Percentiles rank a stretch among this genome's conserved stretches.
These are phyloP conservation scores for Cephus pygmeus DNA, from an alignment of 2,888 invertebrate species.

Conservation along the genomic window DNA sequence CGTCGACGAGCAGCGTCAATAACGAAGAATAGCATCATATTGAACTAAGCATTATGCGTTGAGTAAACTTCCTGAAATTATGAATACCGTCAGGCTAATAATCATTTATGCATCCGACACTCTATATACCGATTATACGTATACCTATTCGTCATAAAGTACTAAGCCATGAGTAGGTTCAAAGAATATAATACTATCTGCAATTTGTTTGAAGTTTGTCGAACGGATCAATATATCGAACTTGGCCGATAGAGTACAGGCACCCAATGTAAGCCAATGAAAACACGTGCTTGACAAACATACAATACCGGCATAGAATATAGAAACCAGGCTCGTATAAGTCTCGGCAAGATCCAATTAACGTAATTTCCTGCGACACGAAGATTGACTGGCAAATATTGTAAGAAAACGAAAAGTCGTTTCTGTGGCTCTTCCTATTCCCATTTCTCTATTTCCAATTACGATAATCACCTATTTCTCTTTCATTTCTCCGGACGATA, in stretches of 20 bases:
- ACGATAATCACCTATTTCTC: slow-evolving; percentile 1
- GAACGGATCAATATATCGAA: slow-evolving; percentile 45
- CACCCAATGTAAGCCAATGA: slow-evolving; percentile 36
- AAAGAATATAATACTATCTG: background rate
- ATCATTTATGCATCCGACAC: background rate
- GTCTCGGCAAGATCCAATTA: slow-evolving; percentile 53
- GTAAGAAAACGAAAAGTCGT: slow-evolving; percentile 5
- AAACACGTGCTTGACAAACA: slow-evolving; percentile 25
- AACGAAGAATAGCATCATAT: no score
- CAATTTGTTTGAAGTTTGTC: slow-evolving; percentile 39
- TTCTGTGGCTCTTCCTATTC: slow-evolving; percentile 6
- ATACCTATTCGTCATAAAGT: background rate
- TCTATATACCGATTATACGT: background rate
- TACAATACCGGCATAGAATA: slow-evolving; percentile 33
- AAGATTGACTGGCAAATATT: slow-evolving; percentile 45
- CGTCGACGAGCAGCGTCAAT: no score
- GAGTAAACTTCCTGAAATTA: no score
- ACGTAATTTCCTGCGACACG: slow-evolving; percentile 50
- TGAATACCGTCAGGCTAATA: no score
- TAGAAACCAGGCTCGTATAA: slow-evolving; percentile 47
- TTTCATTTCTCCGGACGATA: background rate
- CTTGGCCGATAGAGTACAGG: slow-evolving; percentile 34
- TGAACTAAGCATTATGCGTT: no score
- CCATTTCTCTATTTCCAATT: slow-evolving; percentile 13
- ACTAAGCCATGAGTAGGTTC: background rate